Conservation (phyloP, 2,113 vertebrate species). For the Prolemur simus region DNA sequence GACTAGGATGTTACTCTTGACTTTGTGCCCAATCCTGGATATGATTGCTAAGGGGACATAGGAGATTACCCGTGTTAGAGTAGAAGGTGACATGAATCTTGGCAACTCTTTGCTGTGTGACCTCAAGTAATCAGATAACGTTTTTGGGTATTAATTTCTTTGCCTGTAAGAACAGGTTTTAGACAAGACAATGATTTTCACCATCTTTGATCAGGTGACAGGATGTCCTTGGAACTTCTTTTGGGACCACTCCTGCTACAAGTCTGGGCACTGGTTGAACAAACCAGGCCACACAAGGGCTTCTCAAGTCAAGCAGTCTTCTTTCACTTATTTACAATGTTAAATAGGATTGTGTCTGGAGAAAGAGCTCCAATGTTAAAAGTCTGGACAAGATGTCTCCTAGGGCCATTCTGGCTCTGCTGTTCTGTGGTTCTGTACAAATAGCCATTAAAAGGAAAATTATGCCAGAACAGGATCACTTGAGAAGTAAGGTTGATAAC, state of each 20-base stretch:
- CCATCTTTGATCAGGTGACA: not conserved
- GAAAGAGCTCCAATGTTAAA: not conserved
- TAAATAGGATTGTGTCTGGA: slow-evolving; percentile 20
- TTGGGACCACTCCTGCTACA: not conserved
- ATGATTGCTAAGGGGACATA: not conserved
- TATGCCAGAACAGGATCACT: not conserved
- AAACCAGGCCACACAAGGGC: not conserved
- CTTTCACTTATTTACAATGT: slow-evolving; percentile 18
- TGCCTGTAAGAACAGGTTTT: not conserved
- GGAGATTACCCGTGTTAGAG: not conserved
- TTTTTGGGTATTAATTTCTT: not conserved
- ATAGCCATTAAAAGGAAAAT: slow-evolving; percentile 51
- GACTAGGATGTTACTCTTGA: not conserved
- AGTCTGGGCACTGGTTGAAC: not conserved
- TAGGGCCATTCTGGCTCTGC: slow-evolving; percentile 7
- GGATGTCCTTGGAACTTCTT: not conserved
- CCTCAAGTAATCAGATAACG: not conserved
- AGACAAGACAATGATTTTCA: not conserved
- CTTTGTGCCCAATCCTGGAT: not conserved
- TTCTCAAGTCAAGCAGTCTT: not conserved
- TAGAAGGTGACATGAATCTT: not conserved
- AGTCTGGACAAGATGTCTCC: slow-evolving; percentile 29
- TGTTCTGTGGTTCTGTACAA: slow-evolving; percentile 31
- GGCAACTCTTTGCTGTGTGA: not conserved
- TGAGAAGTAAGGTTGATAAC: slow-evolving; percentile 30